Evolutionary conservation across 1,140 invertebrate species (phyloP), one percentile per base, ranked within the genome.

Genomic region (Rhysida immarginata): DNA sequence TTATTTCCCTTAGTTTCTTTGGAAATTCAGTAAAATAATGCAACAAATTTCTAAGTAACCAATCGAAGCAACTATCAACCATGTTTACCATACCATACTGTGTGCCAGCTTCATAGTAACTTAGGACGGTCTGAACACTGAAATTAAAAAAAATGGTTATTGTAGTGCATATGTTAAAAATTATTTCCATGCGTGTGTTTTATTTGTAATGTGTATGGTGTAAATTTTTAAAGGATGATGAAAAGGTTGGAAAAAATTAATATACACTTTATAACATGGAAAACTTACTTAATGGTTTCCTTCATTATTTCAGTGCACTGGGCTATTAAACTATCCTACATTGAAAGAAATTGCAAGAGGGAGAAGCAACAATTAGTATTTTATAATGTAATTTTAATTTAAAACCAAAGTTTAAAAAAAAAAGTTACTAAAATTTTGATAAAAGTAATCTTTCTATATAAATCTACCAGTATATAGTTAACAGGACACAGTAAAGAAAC

Each of bases 271-370:
- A 26, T 35, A 26, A 50, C 8, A 21, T 54, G 1, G 25, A 55
- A 16, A 24, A 57, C 56, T 56, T 54, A 69, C 67, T 83, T 85
- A 25, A 83, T 80, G 20, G 79, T 84, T 64, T 87, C 83, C 48
- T 77, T 71, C 84, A 89, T 87, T 25, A 87, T 80, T 59, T 79
- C 78, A 41, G 74, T 71, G 67, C 84, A 86, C 63, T 85, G 81
- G 43, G 84, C 79, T 59, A 87, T 84, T 26, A 88, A 67, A 27
- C 78, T 78, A 62, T 87, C 84, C 61, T 71, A n/a, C n/a, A n/a
- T n/a, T n/a, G n/a, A n/a, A n/a, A n/a, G n/a, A n/a, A n/a, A n/a
- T n/a, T n/a, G n/a, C n/a, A n/a, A n/a, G n/a, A n/a, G n/a, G n/a
- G n/a, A n/a, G n/a, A n/a, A n/a, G n/a, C n/a, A n/a, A n/a, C n/a